These are phyloP conservation scores for Sphinx pinastri DNA, from an alignment of 2,888 invertebrate genomes.

Conservation along the genomic window DNA sequence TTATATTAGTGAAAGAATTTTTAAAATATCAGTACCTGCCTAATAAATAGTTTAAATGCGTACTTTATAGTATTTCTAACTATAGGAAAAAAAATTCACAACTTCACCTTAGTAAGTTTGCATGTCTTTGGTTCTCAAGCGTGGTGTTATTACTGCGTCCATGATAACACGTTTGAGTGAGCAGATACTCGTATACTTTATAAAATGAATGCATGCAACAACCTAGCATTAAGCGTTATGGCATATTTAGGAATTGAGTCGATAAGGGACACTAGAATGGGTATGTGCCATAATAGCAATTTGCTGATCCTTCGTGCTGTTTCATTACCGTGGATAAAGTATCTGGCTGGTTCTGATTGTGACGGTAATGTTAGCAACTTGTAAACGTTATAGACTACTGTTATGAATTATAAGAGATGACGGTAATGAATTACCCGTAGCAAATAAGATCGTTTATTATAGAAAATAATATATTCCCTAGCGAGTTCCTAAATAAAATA, in stretches of 20 bases:
- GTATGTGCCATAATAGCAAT: not conserved
- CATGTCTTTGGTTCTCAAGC: constrained; percentile 1
- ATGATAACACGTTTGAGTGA: not conserved
- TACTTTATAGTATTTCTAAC: too few relatives aligned
- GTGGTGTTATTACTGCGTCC: constrained; percentile 9
- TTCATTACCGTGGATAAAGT: not conserved
- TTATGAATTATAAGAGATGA: too few relatives aligned
- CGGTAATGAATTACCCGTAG: too few relatives aligned
- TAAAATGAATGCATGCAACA: constrained; percentile 13
- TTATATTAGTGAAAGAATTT: too few relatives aligned
- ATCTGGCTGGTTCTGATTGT: not conserved
- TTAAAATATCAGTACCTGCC: too few relatives aligned
- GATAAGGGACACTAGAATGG: not conserved
- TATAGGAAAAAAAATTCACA: too few relatives aligned
- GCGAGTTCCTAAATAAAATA: too few relatives aligned
- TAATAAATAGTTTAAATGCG: too few relatives aligned
- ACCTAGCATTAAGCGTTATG: not conserved
- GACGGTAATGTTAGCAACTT: not conserved
- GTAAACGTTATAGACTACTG: not conserved
- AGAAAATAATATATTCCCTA: too few relatives aligned
- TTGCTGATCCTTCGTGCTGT: not conserved
- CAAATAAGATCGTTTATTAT: too few relatives aligned
- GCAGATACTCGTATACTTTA: constrained; percentile 12
- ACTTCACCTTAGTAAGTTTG: not conserved
- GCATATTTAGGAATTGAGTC: constrained; percentile 12